Conservation (phyloP, 2,113 vertebrate genomes). For the Montifringilla adamsi region DNA sequence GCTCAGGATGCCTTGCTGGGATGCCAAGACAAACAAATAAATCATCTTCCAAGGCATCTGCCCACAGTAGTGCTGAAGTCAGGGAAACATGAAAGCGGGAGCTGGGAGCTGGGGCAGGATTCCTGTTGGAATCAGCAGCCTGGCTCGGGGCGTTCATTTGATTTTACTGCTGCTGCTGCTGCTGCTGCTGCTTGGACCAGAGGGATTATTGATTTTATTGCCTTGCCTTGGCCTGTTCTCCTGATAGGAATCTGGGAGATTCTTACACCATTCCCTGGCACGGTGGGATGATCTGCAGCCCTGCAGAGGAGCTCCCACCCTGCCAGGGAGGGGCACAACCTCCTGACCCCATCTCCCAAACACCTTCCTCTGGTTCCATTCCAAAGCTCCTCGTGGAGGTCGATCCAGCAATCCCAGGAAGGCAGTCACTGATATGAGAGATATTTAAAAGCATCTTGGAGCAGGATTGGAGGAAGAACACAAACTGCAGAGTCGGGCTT, state of each 20-base stretch:
- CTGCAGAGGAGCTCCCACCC: background rate
- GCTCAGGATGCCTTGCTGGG: conserved; percentile 43
- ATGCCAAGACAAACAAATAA: conserved; percentile 76
- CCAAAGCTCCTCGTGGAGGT: background rate
- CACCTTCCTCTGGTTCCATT: background rate
- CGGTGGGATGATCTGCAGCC: background rate
- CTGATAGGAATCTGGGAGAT: background rate
- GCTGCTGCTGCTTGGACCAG: background rate
- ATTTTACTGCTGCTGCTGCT: conserved; percentile 5
- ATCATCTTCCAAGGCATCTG: conserved; percentile 64
- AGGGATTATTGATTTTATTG: background rate
- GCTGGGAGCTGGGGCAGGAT: conserved; percentile 34
- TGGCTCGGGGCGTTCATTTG: background rate
- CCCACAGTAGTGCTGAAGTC: conserved; percentile 32
- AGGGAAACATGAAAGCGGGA: background rate
- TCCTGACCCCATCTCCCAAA: accelerated
- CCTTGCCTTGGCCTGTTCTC: background rate
- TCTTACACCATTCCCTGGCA: background rate
- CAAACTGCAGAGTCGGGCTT: background rate
- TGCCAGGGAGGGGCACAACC: background rate
- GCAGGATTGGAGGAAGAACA: background rate
- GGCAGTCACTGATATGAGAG: background rate
- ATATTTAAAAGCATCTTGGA: background rate
- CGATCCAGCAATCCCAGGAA: accelerated
- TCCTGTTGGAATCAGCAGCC: conserved; percentile 36